A percentile compares a stretch with the other conserved stretches of the same genome.
Evolutionary conservation across 2,797 vertebrate genomes (phyloP).

Genomic region (Todus mexicanus): DNA sequence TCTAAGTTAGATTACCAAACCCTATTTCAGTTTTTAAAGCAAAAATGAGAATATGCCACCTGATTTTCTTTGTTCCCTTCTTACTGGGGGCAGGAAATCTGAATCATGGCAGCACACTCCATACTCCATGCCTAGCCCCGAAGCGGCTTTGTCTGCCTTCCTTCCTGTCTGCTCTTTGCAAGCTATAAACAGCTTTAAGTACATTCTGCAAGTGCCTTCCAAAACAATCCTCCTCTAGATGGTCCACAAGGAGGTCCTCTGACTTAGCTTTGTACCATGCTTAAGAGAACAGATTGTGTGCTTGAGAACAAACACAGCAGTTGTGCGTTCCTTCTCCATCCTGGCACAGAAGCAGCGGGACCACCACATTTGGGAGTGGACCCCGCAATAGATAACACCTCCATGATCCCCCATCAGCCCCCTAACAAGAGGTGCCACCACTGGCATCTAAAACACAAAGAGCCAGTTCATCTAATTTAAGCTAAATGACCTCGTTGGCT

Average conservation of each 20-base stretch:
- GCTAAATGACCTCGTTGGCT: not conserved
- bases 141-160: not conserved
- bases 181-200: not conserved
- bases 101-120: not conserved
- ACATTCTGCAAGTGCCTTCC: not conserved
- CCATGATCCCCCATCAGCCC: not conserved
- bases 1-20: not conserved
- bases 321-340: not conserved
- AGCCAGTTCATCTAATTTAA: not conserved
- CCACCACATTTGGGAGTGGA: accelerated
- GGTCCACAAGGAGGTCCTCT: not conserved
- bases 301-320: not conserved
- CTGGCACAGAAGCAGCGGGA: not conserved
- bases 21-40: not conserved
- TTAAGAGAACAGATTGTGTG: not conserved
- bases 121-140: not conserved
- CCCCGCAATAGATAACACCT: not conserved
- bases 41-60: not conserved
- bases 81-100: not conserved
- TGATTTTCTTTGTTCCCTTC: not conserved
- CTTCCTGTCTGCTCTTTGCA: not conserved
- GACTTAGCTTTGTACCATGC: not conserved
- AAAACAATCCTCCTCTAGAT: not conserved
- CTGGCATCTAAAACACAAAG: not conserved
- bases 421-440: not conserved